Evolutionary conservation across 2,113 vertebrate genomes (phyloP), one percentile per base, ranked within the genome.

Genomic region (Rhinoptilus africanus): DNA sequence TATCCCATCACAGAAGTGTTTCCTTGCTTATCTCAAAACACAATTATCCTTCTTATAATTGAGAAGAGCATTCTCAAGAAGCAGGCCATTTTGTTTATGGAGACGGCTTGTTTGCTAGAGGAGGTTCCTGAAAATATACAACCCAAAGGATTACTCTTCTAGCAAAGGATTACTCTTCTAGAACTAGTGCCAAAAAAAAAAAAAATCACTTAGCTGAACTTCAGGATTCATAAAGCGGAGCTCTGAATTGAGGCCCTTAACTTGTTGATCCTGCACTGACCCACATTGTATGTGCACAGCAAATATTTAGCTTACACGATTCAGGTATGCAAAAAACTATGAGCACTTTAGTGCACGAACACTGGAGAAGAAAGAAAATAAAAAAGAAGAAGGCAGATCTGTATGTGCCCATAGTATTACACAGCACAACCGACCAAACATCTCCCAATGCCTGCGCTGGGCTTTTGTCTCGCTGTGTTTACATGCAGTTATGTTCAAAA

Each of bases 201-300:
- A 30, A 1, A 34, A 1, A 43, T 54, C n/a, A 48, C 30, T 73
- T 67, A 34, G 47, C 19, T 19, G 39, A 77, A 81, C n/a, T 20
- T 64, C 34, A 50, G 39, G 43, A 54, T 85, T 76, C 68, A 71
- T 48, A 60, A 74, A 62, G 53, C 51, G 73, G 30, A 83, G 59
- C 37, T 72, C 85, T 76, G 51, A 51, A 68, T 8, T 64, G 83
- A 85, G 53, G 41, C n/a, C 37, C 73, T 81, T 85, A 39, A 57
- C 53, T 50, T 90, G 62, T 51, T 85, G 79, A 34, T 88, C 43
- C 74, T 64, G n/a, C 32, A 14, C n/a, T 76, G 87, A 77, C 90
- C 53, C 39, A 22, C 32, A 30, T 43, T 73, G 43, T 81, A 48
- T 30, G 59, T 32, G n/a, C 59, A 64, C 64, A 77, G 48, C 64